Conservation (phyloP, 2,888 invertebrate genomes). For the Galeopsomyia nigrocyanea region DNA sequence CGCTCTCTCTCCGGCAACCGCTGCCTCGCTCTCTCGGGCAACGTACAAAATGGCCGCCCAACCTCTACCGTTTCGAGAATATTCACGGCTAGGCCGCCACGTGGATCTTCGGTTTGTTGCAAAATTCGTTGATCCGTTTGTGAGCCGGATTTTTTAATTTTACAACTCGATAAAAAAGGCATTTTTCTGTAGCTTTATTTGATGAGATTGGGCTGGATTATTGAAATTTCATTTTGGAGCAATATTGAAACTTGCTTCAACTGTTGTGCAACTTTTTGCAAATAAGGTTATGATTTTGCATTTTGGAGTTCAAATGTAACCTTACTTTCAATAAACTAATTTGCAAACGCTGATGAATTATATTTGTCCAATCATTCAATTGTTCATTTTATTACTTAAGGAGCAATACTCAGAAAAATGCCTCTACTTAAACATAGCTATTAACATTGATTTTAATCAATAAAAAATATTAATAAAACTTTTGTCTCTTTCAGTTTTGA, state of each 20-base stretch:
- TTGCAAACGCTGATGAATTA: slow-evolving; percentile 4
- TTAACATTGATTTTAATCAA: background rate
- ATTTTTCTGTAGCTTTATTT: no score
- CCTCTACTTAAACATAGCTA: background rate
- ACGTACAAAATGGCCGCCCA: slow-evolving; percentile 45
- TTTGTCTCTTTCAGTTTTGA: slow-evolving; percentile 39
- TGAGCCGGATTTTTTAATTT: background rate
- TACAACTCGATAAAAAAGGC: no score
- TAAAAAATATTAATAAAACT: background rate
- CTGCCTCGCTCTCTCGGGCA: slow-evolving; percentile 33
- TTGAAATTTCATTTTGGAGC: no score
- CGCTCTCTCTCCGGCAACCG: slow-evolving; percentile 37
- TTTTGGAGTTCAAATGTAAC: background rate
- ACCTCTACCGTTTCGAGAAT: slow-evolving; percentile 43
- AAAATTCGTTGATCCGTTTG: background rate
- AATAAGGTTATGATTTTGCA: no score
- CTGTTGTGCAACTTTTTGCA: no score
- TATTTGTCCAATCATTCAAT: background rate
- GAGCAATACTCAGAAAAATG: background rate
- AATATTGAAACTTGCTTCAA: no score
- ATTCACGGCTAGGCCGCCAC: slow-evolving; percentile 43
- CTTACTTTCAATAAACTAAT: background rate
- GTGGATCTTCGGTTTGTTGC: slow-evolving; percentile 46
- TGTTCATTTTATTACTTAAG: slow-evolving; percentile 1
- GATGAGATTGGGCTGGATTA: no score